Base-by-base conservation (phyloP, 2,797 vertebrate species). In the Threskiornis aethiopicus region DNA sequence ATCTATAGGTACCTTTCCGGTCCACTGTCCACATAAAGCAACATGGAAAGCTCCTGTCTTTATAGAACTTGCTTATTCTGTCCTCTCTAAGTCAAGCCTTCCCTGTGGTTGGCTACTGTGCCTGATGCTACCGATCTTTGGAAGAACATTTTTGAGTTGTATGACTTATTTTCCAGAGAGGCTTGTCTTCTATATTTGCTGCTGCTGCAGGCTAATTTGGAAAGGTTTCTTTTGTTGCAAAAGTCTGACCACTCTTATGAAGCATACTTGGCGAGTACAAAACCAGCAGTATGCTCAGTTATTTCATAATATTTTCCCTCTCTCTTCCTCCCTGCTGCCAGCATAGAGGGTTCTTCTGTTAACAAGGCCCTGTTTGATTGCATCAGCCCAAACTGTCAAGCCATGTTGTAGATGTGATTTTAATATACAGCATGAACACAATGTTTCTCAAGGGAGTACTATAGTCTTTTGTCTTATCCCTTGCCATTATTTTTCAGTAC, bases 401-500 rank as follows among this genome's bases (percentile, higher is more conserved):
- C 51, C 70, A 64, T 0, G 0, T 39, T 84, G 35, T 79, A 92
- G 62, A 70, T 64, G 19, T 47, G 84, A 47, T 92, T 92, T 94
- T 79, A 90, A 79, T 90, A 62, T 42, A 87, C 66, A 89, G 51
- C 42, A 41, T 11, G 39, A 90, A 49, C 52, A 59, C 44, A 33
- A 39, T 73, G 72, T 77, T 94, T 96, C 75, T 86, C 31, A 73
- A 84, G 86, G 51, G 88, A 89, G 39, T 55, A 8, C 33, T 89
- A 1, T 17, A 24, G 20, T 46, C 47, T 77, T 88, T 89, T 90
- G 66, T 95, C 58, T 95, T 93, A 66, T 39, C 55, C 35, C 44
- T 90, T 93, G 80, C 58, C 39, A 49, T 93, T 95, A 66, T 79
- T 90, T 79, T 62, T 57, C 26, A 42, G 93, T 87, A 87, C 73